Conservation (phyloP, 64 coral and sea anemone species). For the Catalaphyllia jardinei region DNA sequence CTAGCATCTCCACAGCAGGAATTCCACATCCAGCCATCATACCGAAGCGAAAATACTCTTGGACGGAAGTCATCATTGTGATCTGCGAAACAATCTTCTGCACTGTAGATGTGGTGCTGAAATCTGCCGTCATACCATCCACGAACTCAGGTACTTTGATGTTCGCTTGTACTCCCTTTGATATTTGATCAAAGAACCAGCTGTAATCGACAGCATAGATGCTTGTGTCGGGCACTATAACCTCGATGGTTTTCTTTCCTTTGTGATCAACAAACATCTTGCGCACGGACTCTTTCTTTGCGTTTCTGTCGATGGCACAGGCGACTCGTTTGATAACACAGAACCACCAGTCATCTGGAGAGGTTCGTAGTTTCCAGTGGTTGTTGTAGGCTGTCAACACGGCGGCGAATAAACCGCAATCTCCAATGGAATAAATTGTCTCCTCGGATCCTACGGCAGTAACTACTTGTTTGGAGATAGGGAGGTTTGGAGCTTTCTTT, state of each 20-base stretch:
- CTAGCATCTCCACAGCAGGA: conserved; percentile 61
- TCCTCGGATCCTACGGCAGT: conserved; percentile 63
- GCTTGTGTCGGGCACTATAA: conserved; percentile 10
- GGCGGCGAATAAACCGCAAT: conserved; percentile 71
- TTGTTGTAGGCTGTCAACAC: conserved; percentile 68
- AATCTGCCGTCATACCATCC: conserved; percentile 74
- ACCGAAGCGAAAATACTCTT: conserved; percentile 52
- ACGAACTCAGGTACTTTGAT: conserved; percentile 85
- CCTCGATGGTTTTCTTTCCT: conserved; percentile 67
- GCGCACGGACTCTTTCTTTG: conserved; percentile 42
- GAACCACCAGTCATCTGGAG: conserved; percentile 91
- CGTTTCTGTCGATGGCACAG: conserved; percentile 57
- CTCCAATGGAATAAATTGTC: conserved; percentile 17
- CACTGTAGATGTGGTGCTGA: conserved; percentile 58
- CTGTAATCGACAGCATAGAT: conserved; percentile 62
- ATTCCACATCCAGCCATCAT: conserved; percentile 52
- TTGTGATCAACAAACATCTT: conserved; percentile 78
- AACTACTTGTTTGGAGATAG: background rate
- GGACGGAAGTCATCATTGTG: conserved; percentile 71
- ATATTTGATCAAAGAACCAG: conserved; percentile 75
- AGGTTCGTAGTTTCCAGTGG: conserved; percentile 78
- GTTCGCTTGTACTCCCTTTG: conserved; percentile 39
- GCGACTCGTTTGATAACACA: conserved; percentile 64
- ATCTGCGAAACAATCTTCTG: conserved; percentile 87
- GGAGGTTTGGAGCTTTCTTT: too few species aligned